These are phyloP conservation scores for Gorsachius goisagi DNA, from an alignment of 2,113 vertebrate species.

Conservation along the genomic window DNA sequence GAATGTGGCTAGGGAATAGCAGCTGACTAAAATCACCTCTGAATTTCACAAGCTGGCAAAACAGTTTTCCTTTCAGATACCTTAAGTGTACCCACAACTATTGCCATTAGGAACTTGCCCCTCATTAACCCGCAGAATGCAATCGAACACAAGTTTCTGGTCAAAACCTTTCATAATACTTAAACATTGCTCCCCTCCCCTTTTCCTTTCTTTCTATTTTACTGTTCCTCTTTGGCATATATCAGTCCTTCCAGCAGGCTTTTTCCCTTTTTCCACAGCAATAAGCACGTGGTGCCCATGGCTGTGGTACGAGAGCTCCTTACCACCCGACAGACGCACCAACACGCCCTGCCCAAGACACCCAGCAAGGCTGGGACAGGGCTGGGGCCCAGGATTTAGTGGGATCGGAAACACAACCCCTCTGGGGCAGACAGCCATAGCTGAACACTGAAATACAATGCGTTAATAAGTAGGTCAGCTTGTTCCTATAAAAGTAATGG, in stretches of 20 bases:
- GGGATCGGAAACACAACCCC: neutral
- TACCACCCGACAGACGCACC: fast-evolving
- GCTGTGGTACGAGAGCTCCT: neutral
- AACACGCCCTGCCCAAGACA: neutral
- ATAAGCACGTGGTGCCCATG: fast-evolving
- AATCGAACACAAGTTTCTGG: fast-evolving
- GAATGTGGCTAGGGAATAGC: neutral
- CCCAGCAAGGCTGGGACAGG: neutral
- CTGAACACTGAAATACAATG: slow-evolving; percentile 27
- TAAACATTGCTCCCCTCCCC: neutral
- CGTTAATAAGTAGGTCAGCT: slow-evolving; percentile 54
- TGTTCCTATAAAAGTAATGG: slow-evolving; percentile 4
- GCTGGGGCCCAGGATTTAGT: neutral
- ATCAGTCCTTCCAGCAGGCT: neutral
- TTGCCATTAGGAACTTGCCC: neutral
- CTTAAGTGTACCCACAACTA: neutral
- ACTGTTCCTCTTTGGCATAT: neutral
- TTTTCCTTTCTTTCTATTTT: neutral
- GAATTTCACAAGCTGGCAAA: neutral
- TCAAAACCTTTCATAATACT: neutral
- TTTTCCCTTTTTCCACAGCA: neutral
- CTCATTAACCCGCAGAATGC: neutral
- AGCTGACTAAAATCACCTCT: neutral
- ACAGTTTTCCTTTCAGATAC: neutral
- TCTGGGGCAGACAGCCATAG: neutral